These are phyloP conservation scores for Pterocles burchelli DNA, from an alignment of 2,113 vertebrate species.

Conservation along the genomic window DNA sequence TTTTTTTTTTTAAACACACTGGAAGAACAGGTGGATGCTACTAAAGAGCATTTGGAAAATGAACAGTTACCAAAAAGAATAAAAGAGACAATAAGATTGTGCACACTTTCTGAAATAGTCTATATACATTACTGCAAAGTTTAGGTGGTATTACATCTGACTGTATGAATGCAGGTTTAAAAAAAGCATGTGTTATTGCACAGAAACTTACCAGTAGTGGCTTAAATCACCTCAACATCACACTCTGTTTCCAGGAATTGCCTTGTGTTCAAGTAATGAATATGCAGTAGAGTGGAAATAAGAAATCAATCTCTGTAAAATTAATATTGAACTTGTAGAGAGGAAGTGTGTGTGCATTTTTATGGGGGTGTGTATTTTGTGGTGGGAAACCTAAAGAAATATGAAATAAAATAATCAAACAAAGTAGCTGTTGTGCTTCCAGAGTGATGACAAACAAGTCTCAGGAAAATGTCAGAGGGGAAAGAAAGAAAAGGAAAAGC, in stretches of 20 bases:
- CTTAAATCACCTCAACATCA: neutral
- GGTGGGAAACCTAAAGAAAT: neutral
- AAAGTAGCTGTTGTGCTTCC: neutral
- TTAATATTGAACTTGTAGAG: neutral
- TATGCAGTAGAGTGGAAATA: neutral
- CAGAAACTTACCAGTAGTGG: neutral
- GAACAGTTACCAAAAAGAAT: neutral
- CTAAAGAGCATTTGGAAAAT: neutral
- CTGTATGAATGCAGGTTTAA: neutral
- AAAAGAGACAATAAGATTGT: neutral
- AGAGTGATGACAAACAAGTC: neutral
- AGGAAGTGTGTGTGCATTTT: neutral
- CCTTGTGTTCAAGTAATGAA: neutral
- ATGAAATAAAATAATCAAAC: neutral
- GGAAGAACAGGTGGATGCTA: neutral
- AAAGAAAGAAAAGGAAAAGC: neutral
- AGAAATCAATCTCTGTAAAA: neutral
- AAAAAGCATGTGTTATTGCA: neutral
- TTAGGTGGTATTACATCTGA: neutral
- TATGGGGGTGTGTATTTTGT: neutral
- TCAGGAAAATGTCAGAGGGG: neutral
- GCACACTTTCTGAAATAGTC: neutral
- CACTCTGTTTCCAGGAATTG: neutral
- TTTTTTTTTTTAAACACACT: neutral
- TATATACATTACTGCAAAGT: neutral